Evolutionary conservation across 1,140 invertebrate species (phyloP).

Genomic region (Trinorchestia longiramus): DNA sequence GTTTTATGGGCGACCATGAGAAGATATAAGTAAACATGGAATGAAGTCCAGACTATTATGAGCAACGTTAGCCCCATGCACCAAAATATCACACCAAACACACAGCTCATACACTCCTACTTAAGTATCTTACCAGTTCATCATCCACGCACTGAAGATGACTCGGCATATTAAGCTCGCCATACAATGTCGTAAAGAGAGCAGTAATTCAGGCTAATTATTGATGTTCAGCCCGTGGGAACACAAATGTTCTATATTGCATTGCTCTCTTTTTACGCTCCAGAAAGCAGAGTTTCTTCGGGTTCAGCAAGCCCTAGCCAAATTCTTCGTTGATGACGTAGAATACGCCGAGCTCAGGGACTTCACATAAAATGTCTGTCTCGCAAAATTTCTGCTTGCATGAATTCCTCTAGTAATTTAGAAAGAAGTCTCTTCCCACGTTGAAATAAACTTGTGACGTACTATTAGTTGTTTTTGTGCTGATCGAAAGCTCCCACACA

Average conservation of each 20-base stretch:
- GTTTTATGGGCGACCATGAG: neutral
- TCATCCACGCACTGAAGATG: neutral
- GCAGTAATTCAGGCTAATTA: neutral
- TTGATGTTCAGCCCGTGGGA: neutral
- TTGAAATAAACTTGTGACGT: no score
- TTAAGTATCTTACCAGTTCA: neutral
- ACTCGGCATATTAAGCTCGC: neutral
- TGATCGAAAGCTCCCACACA: no score
- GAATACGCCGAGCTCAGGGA: no score
- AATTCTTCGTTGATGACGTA: no score
- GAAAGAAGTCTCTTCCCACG: no score
- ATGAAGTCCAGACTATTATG: neutral
- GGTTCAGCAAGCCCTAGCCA: no score
- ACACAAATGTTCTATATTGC: neutral
- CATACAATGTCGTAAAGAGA: neutral
- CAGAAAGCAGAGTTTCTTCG: neutral
- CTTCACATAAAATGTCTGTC: no score
- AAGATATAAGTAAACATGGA: neutral
- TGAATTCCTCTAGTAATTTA: no score
- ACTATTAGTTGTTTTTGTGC: no score
- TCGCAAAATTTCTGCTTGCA: no score
- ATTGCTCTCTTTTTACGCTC: neutral
- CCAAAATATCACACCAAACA: neutral
- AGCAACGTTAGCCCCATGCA: neutral
- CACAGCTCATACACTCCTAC: neutral